phyloP scores from a whole-genome alignment of 2,113 vertebrate species.

The Peromyscus californicus region DNA sequence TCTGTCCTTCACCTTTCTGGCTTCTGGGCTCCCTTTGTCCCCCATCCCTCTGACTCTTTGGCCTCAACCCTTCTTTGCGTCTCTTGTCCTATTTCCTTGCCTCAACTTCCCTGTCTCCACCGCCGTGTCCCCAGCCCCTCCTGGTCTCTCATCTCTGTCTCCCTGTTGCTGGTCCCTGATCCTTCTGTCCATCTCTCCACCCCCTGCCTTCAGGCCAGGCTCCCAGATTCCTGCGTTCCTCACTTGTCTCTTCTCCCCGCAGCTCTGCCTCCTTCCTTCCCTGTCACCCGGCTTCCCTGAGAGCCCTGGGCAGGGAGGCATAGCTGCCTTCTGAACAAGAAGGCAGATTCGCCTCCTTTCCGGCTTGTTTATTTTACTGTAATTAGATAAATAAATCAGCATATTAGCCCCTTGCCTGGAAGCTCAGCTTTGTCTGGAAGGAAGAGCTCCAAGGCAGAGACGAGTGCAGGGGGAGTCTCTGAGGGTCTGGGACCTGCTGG shows the following conservation, averaged over 20 bases:
- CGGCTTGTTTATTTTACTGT: conserved; percentile 88
- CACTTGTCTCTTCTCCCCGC: neutral
- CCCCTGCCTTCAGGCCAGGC: neutral
- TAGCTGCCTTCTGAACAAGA: conserved; percentile 76
- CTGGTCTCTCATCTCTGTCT: too few relatives aligned
- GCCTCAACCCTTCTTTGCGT: neutral
- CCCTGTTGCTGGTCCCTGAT: neutral
- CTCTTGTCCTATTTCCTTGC: neutral
- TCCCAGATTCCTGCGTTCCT: neutral
- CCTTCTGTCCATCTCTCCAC: neutral
- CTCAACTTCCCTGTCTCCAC: neutral
- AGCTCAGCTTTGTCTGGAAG: conserved; percentile 65
- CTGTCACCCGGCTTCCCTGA: neutral
- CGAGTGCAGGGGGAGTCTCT: neutral
- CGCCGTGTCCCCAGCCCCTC: neutral
- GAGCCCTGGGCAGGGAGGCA: neutral
- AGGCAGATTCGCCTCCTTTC: conserved; percentile 77
- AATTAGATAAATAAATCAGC: conserved; percentile 91
- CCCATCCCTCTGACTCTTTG: too few relatives aligned
- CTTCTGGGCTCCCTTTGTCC: neutral
- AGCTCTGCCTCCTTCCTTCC: neutral
- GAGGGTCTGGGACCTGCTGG: neutral
- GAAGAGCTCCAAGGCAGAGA: neutral
- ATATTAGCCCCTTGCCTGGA: conserved; percentile 82
- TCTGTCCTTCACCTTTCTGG: neutral